phyloP scores from a whole-genome alignment of 1,140 invertebrate species.

The Pseudomyrmex pallidus region DNA sequence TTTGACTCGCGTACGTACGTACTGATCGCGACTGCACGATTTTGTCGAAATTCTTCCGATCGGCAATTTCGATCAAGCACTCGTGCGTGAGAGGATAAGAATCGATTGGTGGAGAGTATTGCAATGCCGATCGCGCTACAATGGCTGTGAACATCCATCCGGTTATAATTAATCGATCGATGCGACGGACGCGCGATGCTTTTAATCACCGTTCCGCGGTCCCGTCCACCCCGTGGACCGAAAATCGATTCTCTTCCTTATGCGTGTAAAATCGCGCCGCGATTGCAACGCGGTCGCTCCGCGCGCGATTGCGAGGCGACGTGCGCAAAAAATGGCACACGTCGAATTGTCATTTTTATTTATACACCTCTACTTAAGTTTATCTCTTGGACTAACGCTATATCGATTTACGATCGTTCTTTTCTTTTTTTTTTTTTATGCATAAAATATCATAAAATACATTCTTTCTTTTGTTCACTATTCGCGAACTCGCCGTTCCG shows the following conservation, averaged over 20 bases:
- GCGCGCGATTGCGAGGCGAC: background rate
- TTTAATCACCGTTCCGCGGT: conserved; percentile 55
- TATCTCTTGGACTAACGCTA: conserved; percentile 70
- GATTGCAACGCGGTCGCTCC: conserved; percentile 5
- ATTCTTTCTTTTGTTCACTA: conserved; percentile 76
- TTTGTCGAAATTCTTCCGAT: background rate
- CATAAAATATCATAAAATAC: conserved; percentile 83
- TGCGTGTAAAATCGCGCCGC: conserved; percentile 43
- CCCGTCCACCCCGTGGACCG: conserved; percentile 38
- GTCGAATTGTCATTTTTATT: conserved; percentile 58
- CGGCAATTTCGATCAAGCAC: conserved; percentile 12
- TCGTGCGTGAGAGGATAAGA: conserved; percentile 25
- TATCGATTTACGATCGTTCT: conserved; percentile 69
- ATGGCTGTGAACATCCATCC: conserved; percentile 38
- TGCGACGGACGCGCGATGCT: conserved; percentile 10
- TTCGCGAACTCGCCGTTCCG: conserved; percentile 75
- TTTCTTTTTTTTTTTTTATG: conserved; percentile 63
- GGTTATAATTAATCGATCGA: conserved; percentile 48
- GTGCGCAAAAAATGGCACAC: conserved; percentile 31
- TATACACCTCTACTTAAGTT: conserved; percentile 76
- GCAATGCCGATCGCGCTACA: background rate
- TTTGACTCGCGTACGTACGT: background rate
- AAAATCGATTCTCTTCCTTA: conserved; percentile 46
- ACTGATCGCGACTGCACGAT: background rate
- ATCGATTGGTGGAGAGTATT: conserved; percentile 45